These are phyloP conservation scores for Laticauda laticaudata DNA, from an alignment of 2,113 vertebrate species.

Conservation along the genomic window DNA sequence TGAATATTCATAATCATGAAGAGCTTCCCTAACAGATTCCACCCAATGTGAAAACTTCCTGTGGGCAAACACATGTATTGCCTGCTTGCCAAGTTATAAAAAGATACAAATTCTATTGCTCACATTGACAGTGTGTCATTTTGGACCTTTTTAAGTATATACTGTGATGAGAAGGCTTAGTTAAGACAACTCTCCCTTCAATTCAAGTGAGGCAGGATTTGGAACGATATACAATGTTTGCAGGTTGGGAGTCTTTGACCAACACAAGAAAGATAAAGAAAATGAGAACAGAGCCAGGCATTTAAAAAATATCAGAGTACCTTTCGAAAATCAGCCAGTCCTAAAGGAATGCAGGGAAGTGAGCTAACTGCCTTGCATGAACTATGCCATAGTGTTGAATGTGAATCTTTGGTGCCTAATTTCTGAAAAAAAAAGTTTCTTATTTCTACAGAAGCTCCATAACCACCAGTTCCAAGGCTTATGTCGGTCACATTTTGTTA, in stretches of 20 bases:
- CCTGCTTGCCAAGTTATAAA: slow-evolving; percentile 49
- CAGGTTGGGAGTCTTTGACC: slow-evolving; percentile 67
- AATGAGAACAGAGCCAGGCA: slow-evolving; percentile 56
- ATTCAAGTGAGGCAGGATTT: slow-evolving; percentile 78
- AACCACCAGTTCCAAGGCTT: slow-evolving; percentile 59
- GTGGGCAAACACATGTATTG: slow-evolving; percentile 22
- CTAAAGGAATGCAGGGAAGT: slow-evolving; percentile 17
- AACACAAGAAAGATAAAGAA: slow-evolving; percentile 53
- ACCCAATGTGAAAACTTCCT: slow-evolving; percentile 41
- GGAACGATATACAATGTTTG: slow-evolving; percentile 68
- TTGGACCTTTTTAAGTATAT: slow-evolving; percentile 69
- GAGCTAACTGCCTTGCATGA: slow-evolving; percentile 6
- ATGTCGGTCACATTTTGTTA: slow-evolving; percentile 52
- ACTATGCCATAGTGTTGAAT: background rate
- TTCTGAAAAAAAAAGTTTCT: slow-evolving; percentile 31
- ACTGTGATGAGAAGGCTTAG: slow-evolving; percentile 64
- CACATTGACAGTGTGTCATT: slow-evolving; percentile 58
- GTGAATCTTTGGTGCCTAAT: slow-evolving; percentile 48
- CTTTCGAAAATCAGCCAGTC: slow-evolving; percentile 52
- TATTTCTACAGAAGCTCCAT: slow-evolving; percentile 46
- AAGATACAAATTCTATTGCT: slow-evolving; percentile 54
- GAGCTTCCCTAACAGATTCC: slow-evolving; percentile 59
- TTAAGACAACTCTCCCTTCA: slow-evolving; percentile 67
- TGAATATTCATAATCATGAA: slow-evolving; percentile 60
- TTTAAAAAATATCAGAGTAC: slow-evolving; percentile 42